Percentiles rank a stretch among this genome's conserved stretches.
These are phyloP conservation scores for Camponotus pennsylvanicus DNA, from an alignment of 1,140 invertebrate species.

Conservation along the genomic window DNA sequence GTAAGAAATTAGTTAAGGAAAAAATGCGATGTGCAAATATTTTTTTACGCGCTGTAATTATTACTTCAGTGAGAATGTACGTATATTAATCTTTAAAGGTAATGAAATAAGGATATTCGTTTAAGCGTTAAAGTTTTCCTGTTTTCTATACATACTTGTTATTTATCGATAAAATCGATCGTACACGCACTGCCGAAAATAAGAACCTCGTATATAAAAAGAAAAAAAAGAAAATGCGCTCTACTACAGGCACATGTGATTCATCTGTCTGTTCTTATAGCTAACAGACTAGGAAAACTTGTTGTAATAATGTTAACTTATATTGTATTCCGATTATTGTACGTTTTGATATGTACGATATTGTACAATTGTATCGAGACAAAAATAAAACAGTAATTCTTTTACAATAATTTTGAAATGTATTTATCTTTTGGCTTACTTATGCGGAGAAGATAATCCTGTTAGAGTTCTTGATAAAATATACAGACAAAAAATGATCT, in stretches of 20 bases:
- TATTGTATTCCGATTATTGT: constrained; percentile 44
- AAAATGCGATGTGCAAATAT: background rate
- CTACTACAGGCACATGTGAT: background rate
- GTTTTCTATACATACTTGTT: constrained; percentile 44
- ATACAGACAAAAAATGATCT: background rate
- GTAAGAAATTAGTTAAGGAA: background rate
- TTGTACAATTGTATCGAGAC: constrained; percentile 42
- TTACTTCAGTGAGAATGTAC: constrained; percentile 63
- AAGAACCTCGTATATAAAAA: constrained; percentile 7
- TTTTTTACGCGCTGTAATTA: background rate
- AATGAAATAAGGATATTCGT: constrained; percentile 39
- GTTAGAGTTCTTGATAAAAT: too few species aligned
- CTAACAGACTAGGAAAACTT: constrained; percentile 18
- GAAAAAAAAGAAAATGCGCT: background rate
- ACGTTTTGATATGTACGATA: constrained; percentile 58
- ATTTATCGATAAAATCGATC: constrained; percentile 17
- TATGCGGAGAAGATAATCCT: background rate
- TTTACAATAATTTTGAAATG: too few species aligned
- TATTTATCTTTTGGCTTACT: too few species aligned
- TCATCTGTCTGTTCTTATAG: constrained; percentile 29
- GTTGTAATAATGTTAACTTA: constrained; percentile 55
- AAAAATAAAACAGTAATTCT: background rate
- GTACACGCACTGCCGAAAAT: constrained; percentile 15
- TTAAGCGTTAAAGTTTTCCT: constrained; percentile 23
- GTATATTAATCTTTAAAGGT: constrained; percentile 54